Evolutionary conservation across 2,113 vertebrate species (phyloP), one percentile per base, ranked within the genome.

Genomic region (Chaenocephalus aceratus): DNA sequence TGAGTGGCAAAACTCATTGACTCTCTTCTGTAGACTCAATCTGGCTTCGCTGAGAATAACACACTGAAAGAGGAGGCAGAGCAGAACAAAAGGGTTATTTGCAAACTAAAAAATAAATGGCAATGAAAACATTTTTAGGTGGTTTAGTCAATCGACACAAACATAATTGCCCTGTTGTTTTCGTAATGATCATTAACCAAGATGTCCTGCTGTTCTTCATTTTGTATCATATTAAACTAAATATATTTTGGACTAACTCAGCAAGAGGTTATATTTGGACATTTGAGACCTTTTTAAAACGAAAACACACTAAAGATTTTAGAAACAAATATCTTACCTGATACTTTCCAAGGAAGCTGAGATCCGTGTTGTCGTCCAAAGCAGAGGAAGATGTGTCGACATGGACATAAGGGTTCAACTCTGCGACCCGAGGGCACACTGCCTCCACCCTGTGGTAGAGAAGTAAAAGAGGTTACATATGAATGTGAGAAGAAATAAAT

Each of bases 351-450:
- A 99, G 95, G 86, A 99, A 99, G 86, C 95, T 95, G 68, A 99
- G 93, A 88, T 98, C 96, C 58, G 96, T 95, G 21, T 82, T 94
- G 86, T 97, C 95, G 65, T 96, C 95, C 62, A 99, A 89, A 54
- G 94, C 82, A 54, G 91, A 77, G 76, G 93, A 94, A 6, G 96
- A 98, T 59, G 95, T 93, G 71, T 95, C 95, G 67, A 99, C 96
- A 58, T 95, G 96, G 69, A 99, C 98, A 41, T 99, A 98, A 0
- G 98, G 97, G 93, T 99, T 99, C 80, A 99, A 91, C 84, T 98
- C 97, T 69, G 96, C 95, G 72, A 99, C 94, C 60, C 80, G 95
- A 48, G 93, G 92, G 91, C 97, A 95, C 0, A 97, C 94, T 34
- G 97, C 96, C 87, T 98, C 97, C 80, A 97, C 97, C 86, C 98